Evolutionary conservation across 2,888 invertebrate species (phyloP).

Genomic region (Koerneria pararmatus): DNA sequence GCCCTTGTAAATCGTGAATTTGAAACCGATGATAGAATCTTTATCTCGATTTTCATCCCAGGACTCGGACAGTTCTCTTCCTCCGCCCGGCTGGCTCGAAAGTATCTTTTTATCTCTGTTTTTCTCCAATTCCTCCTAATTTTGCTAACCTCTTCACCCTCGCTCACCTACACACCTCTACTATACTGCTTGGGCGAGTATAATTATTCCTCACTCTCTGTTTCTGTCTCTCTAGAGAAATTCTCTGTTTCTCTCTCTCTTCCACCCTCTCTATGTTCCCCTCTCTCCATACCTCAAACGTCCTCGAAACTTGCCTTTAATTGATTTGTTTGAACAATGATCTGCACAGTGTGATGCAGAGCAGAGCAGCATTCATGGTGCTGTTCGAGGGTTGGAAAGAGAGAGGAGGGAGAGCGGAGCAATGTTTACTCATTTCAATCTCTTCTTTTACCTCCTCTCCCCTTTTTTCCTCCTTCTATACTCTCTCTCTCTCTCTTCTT

Average conservation of each 20-base stretch:
- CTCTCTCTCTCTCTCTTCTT: conserved; percentile 17
- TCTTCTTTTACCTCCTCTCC: neutral
- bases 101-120: too few relatives aligned
- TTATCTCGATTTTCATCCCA: too few relatives aligned
- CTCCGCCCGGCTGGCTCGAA: too few relatives aligned
- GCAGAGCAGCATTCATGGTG: neutral
- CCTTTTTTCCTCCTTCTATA: neutral
- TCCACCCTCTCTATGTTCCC: neutral
- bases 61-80: too few relatives aligned
- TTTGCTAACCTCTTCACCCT: too few relatives aligned
- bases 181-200: too few relatives aligned
- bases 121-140: too few relatives aligned
- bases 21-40: too few relatives aligned
- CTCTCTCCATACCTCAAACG: conserved; percentile 23
- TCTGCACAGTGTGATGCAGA: conserved; percentile 10
- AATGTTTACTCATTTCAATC: neutral
- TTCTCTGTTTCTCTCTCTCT: neutral
- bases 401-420: conserved; percentile 13
- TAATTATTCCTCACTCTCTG: conserved; percentile 14
- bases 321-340: conserved; percentile 36
- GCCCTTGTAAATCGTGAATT: too few relatives aligned
- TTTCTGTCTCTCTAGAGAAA: conserved; percentile 6
- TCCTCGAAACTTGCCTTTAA: conserved; percentile 35
- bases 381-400: conserved; percentile 8
- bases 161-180: too few relatives aligned